Conservation (phyloP, 2,888 invertebrate genomes). For the Dexiosoma caninum region DNA sequence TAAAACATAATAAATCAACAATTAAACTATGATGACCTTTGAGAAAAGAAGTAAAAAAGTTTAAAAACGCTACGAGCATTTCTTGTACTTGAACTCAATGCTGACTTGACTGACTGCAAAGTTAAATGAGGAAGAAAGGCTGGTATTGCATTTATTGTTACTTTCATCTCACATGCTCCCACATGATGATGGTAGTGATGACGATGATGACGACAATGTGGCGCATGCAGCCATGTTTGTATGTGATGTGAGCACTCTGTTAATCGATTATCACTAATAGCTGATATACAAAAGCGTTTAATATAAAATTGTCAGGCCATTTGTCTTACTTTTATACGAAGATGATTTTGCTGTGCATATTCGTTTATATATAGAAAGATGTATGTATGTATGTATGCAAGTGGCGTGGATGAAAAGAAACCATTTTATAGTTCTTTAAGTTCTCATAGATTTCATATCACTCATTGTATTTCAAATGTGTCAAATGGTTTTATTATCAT, state of each 20-base stretch:
- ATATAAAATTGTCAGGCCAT: neutral
- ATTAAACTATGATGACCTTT: conserved; percentile 61
- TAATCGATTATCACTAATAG: conserved; percentile 34
- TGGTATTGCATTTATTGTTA: conserved; percentile 16
- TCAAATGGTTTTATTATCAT: neutral
- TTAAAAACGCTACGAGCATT: neutral
- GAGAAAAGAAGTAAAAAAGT: neutral
- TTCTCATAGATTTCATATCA: neutral
- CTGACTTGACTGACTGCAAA: conserved; percentile 13
- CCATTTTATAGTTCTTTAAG: neutral
- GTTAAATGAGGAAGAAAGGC: conserved; percentile 57
- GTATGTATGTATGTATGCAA: no score
- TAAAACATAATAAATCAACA: conserved; percentile 67
- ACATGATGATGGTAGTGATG: conserved; percentile 39
- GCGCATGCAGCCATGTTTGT: conserved; percentile 16
- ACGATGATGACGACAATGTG: conserved; percentile 12
- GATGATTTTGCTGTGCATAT: neutral
- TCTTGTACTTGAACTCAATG: conserved; percentile 23
- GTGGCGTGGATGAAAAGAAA: neutral
- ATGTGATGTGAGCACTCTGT: conserved; percentile 44
- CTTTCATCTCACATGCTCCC: conserved; percentile 56
- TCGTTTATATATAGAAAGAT: no score
- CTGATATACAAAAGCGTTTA: neutral
- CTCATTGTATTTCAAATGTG: neutral
- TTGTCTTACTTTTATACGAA: neutral